Evolutionary conservation across 2,888 invertebrate species (phyloP).

Genomic region (Schrankia costaestrigalis): DNA sequence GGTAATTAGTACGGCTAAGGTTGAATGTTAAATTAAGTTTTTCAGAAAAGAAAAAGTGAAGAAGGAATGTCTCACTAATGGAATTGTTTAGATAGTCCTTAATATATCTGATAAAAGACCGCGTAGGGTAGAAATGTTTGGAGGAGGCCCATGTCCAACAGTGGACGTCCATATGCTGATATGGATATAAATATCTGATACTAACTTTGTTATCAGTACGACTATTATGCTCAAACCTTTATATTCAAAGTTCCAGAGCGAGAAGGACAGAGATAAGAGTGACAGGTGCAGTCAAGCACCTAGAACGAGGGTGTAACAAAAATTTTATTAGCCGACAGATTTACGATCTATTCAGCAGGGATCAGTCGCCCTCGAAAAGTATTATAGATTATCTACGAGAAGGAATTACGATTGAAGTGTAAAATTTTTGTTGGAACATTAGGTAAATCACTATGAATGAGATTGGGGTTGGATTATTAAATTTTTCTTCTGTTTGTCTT

Average conservation of each 20-base stretch:
- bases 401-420: constrained; percentile 32
- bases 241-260: constrained; percentile 16
- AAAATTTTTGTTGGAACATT: constrained; percentile 28
- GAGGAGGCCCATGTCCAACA: too few relatives aligned
- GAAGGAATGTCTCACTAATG: too few relatives aligned
- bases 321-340: constrained; percentile 38
- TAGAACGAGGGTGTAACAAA: constrained; percentile 38
- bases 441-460: constrained; percentile 25
- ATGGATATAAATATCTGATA: too few relatives aligned
- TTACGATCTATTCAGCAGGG: constrained; percentile 35
- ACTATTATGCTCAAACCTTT: constrained; percentile 16
- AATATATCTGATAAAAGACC: too few relatives aligned
- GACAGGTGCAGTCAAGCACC: constrained; percentile 45
- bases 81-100: too few relatives aligned
- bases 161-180: too few relatives aligned
- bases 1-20: too few relatives aligned
- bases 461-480: constrained; percentile 16
- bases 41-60: too few relatives aligned
- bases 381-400: constrained; percentile 35
- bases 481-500: too few relatives aligned
- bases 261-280: constrained; percentile 35
- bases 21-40: too few relatives aligned
- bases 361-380: constrained; percentile 35
- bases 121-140: too few relatives aligned
- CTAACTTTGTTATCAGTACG: too few relatives aligned